phyloP scores from a whole-genome alignment of 2,797 vertebrate genomes.

The Telmatherina bonti region DNA sequence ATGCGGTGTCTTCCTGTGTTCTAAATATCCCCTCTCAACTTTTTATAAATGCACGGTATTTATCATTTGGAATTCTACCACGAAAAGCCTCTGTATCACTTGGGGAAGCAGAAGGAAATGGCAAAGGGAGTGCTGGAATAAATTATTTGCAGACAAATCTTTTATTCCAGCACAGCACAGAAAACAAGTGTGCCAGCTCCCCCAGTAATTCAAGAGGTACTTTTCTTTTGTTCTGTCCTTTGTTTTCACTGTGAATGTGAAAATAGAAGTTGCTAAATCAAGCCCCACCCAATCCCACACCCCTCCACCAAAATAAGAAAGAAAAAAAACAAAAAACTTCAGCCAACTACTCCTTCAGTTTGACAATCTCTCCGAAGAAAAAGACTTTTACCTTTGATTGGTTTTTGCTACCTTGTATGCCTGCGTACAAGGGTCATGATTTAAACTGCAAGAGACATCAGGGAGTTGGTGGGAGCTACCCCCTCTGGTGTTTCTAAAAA shows the following conservation, averaged over 20 bases:
- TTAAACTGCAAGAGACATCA: conserved; percentile 71
- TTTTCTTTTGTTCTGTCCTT: conserved; percentile 83
- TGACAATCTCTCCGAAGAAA: conserved; percentile 59
- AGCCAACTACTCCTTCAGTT: conserved; percentile 52
- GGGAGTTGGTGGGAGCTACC: conserved; percentile 47
- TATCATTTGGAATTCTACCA: conserved; percentile 80
- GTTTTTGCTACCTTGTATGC: conserved; percentile 55
- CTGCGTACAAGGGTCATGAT: conserved; percentile 58
- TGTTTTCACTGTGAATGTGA: conserved; percentile 75
- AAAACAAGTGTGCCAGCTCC: conserved; percentile 86
- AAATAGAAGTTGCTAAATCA: conserved; percentile 84
- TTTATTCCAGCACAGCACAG: conserved; percentile 76
- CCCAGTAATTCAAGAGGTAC: conserved; percentile 82
- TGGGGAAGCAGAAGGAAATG: conserved; percentile 72
- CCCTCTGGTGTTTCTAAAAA: conserved; percentile 77
- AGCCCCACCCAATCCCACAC: conserved; percentile 65
- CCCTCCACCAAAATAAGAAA: conserved; percentile 37
- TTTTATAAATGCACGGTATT: conserved; percentile 80
- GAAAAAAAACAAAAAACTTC: too few relatives aligned
- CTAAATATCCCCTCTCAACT: conserved; percentile 77
- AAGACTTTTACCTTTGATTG: conserved; percentile 78
- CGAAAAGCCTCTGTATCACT: conserved; percentile 73
- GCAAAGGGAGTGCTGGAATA: conserved; percentile 76
- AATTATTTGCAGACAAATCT: conserved; percentile 81
- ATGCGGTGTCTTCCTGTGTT: conserved; percentile 67